These are phyloP conservation scores for Chaetophractus vellerosus DNA, from an alignment of 2,797 vertebrate species.

Conservation along the genomic window DNA sequence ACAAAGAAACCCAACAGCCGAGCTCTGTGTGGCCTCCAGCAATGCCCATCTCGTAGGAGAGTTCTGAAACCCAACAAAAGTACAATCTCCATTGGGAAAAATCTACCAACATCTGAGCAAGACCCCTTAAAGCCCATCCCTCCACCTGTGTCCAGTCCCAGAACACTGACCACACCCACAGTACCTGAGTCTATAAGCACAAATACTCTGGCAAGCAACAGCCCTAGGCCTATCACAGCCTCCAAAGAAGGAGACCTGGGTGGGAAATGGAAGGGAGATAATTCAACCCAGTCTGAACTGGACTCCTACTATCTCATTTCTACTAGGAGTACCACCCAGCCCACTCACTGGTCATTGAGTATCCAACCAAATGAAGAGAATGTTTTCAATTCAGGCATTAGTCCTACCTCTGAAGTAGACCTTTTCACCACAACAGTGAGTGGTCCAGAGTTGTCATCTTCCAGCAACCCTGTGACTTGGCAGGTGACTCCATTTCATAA, in stretches of 20 bases:
- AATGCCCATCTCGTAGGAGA: conserved; percentile 91
- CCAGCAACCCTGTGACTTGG: conserved; percentile 72
- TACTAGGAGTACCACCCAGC: conserved; percentile 78
- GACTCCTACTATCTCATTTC: conserved; percentile 64
- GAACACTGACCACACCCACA: conserved; percentile 64
- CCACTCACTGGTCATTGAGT: conserved; percentile 68
- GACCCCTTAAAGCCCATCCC: conserved; percentile 64
- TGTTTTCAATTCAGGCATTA: conserved; percentile 24
- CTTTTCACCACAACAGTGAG: conserved; percentile 87
- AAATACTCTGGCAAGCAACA: not conserved
- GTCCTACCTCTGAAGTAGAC: conserved; percentile 80
- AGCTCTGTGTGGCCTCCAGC: conserved; percentile 95
- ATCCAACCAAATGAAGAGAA: conserved; percentile 41
- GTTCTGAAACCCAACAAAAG: conserved; percentile 85
- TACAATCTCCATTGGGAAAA: conserved; percentile 80
- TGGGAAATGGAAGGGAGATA: conserved; percentile 75
- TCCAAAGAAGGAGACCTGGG: conserved; percentile 73
- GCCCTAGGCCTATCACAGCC: not conserved
- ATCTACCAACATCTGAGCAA: conserved; percentile 63
- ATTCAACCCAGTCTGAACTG: conserved; percentile 72
- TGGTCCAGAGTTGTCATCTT: conserved; percentile 47
- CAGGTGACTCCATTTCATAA: conserved; percentile 90
- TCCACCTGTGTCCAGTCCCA: conserved; percentile 61
- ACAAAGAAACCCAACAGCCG: conserved; percentile 94
- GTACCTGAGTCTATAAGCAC: conserved; percentile 37